Conservation (phyloP, 1,140 invertebrate genomes). For the Apis dorsata region DNA sequence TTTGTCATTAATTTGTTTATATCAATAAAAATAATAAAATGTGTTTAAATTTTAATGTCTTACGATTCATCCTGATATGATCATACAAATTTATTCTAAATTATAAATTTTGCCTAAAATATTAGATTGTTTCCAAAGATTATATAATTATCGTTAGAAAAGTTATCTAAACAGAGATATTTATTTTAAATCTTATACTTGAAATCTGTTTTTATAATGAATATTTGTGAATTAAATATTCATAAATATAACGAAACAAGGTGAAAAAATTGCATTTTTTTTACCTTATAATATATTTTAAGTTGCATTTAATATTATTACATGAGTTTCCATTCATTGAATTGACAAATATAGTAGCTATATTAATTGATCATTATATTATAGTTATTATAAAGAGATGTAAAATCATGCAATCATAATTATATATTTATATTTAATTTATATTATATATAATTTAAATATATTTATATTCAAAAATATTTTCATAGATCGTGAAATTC, state of each 20-base stretch:
- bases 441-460: too few relatives aligned
- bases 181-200: background rate
- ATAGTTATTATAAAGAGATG: background rate
- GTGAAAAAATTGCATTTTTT: background rate
- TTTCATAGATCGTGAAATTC: too few relatives aligned
- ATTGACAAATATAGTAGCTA: background rate
- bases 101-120: background rate
- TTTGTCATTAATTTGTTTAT: too few relatives aligned
- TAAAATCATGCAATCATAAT: too few relatives aligned
- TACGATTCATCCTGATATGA: background rate
- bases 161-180: background rate
- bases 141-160: background rate
- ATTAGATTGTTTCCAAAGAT: conserved; percentile 5
- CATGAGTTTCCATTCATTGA: background rate
- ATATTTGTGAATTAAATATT: background rate
- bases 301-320: background rate
- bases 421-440: too few relatives aligned
- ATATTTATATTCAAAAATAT: too few relatives aligned
- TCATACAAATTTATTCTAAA: background rate
- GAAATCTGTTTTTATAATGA: background rate
- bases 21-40: background rate
- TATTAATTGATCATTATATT: background rate
- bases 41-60: background rate
- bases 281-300: background rate
- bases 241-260: background rate